Evolutionary conservation across 2,797 vertebrate genomes (phyloP).

Genomic region (Sternotherus odoratus): DNA sequence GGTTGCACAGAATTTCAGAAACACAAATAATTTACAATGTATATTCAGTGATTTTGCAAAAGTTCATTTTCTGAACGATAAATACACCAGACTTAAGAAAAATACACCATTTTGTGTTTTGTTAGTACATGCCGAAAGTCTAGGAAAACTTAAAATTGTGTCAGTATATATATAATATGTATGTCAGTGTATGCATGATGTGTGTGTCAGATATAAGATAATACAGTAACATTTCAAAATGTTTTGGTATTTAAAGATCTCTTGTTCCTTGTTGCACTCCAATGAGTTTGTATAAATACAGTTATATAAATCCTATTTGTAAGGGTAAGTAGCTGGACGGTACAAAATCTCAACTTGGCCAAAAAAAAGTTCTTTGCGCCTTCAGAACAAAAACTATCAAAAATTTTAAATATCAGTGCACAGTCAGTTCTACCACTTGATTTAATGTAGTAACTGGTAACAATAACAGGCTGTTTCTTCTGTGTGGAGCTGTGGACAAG

Average conservation of each 20-base stretch:
- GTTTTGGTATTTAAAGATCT: neutral
- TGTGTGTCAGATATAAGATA: neutral
- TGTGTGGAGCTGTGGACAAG: neutral
- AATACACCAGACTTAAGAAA: neutral
- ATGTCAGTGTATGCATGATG: neutral
- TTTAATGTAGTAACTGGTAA: neutral
- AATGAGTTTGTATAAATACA: neutral
- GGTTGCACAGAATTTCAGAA: neutral
- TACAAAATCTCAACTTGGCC: neutral
- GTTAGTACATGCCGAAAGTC: neutral
- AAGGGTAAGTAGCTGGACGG: neutral
- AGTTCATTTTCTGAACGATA: neutral
- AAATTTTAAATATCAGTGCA: conserved; percentile 2
- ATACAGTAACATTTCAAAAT: neutral
- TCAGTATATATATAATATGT: neutral
- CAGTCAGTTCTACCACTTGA: neutral
- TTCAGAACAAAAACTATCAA: neutral
- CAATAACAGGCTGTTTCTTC: neutral
- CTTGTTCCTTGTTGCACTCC: neutral
- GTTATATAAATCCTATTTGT: neutral
- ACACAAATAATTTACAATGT: neutral
- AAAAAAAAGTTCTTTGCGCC: neutral
- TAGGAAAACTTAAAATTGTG: neutral
- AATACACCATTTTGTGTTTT: neutral
- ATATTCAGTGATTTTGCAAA: neutral